Conservation (phyloP, 2,797 vertebrate genomes). For the Furcifer pardalis region DNA sequence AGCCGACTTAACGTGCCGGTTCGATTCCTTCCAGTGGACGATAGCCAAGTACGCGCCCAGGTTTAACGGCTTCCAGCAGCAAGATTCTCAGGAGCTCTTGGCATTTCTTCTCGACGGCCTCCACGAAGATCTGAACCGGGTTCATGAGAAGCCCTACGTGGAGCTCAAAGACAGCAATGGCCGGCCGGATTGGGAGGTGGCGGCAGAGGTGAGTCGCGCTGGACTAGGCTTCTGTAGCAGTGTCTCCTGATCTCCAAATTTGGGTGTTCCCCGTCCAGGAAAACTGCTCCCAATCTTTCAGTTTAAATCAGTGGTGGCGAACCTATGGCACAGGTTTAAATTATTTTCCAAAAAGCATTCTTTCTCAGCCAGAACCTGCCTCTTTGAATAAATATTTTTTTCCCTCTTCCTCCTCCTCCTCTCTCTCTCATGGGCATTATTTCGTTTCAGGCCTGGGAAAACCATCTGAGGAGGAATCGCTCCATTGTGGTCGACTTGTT, state of each 20-base stretch:
- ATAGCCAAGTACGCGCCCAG: constrained; percentile 98
- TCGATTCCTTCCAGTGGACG: constrained; percentile 86
- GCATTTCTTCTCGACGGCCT: constrained; percentile 97
- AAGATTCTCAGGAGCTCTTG: constrained; percentile 97
- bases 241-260: not conserved
- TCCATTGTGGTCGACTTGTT: constrained; percentile 98
- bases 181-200: constrained; percentile 95
- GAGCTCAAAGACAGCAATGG: constrained; percentile 97
- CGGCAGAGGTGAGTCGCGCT: constrained; percentile 88
- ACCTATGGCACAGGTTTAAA: no score
- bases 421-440: not conserved
- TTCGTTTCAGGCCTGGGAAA: constrained; percentile 93
- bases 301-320: no score
- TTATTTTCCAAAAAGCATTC: not conserved
- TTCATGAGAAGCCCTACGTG: constrained; percentile 97
- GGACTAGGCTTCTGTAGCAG: not conserved
- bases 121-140: constrained; percentile 96
- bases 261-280: not conserved
- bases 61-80: constrained; percentile 98
- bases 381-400: no score
- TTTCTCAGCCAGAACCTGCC: no score
- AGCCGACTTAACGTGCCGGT: not conserved
- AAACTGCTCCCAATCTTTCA: not conserved
- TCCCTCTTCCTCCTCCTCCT: not conserved
- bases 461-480: constrained; percentile 95